A percentile compares a stretch with the other conserved stretches of the same genome.
Evolutionary conservation across 2,888 invertebrate genomes (phyloP).

Genomic region (Xylota sylvarum): DNA sequence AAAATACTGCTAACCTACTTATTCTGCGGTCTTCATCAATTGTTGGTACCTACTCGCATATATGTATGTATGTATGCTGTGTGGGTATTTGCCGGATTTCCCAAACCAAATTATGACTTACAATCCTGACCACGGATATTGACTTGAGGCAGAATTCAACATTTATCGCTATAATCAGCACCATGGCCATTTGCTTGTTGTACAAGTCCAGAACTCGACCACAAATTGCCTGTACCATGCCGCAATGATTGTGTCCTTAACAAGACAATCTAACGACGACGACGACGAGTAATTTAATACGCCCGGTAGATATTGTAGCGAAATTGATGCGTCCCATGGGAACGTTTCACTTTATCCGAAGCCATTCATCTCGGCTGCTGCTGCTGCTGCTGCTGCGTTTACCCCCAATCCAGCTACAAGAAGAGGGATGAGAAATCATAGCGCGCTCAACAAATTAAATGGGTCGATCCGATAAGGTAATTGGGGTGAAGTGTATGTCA

Average conservation of each 20-base stretch:
- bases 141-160: constrained; percentile 58
- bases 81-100: constrained; percentile 27
- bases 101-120: constrained; percentile 66
- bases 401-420: background rate
- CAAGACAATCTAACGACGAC: constrained; percentile 84
- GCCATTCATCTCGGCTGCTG: constrained; percentile 47
- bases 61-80: too few species aligned
- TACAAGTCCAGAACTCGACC: constrained; percentile 58
- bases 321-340: constrained; percentile 75
- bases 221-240: constrained; percentile 61
- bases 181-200: constrained; percentile 32
- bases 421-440: constrained; percentile 52
- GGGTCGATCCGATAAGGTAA: constrained; percentile 84
- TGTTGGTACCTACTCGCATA: constrained; percentile 12
- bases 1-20: constrained; percentile 61
- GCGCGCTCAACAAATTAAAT: constrained; percentile 81
- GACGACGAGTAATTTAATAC: constrained; percentile 84
- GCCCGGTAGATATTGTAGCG: constrained; percentile 71
- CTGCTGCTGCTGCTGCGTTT: constrained; percentile 20
- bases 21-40: constrained; percentile 57
- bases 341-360: constrained; percentile 61
- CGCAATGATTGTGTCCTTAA: constrained; percentile 79
- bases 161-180: constrained; percentile 63
- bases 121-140: constrained; percentile 61
- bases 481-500: constrained; percentile 83